Conservation (phyloP, 2,888 invertebrate genomes). For the Glyphotaelius pellucidus region DNA sequence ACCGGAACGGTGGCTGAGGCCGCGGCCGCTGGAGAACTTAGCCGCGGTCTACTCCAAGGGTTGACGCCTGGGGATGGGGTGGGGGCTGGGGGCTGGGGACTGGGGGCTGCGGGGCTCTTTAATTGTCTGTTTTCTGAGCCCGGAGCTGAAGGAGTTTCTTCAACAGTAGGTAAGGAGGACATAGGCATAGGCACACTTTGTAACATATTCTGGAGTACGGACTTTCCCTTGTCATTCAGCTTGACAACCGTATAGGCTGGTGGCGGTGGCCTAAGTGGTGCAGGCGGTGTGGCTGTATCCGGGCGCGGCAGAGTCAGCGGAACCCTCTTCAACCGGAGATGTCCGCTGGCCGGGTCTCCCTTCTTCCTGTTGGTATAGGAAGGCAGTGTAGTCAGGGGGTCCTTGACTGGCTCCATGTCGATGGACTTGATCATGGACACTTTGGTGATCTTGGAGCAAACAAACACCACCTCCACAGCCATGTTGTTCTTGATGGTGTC, state of each 20-base stretch:
- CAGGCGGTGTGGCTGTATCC: neutral
- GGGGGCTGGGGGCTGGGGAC: neutral
- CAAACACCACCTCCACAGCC: slow-evolving; percentile 18
- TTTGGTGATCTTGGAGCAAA: slow-evolving; percentile 9
- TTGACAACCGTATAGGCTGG: neutral
- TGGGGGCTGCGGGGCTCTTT: neutral
- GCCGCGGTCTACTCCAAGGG: neutral
- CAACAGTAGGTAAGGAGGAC: neutral
- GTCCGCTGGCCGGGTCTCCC: neutral
- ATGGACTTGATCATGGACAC: slow-evolving; percentile 15
- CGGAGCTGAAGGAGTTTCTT: neutral
- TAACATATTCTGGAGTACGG: neutral
- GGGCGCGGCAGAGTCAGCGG: neutral
- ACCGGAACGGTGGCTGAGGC: too few relatives aligned
- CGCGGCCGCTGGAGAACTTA: neutral
- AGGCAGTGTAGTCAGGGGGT: neutral
- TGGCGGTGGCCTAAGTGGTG: neutral
- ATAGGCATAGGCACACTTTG: neutral
- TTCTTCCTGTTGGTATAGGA: neutral
- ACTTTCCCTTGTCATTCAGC: neutral
- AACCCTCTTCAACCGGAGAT: slow-evolving; percentile 9
- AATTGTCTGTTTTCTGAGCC: neutral
- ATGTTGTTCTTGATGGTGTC: slow-evolving; percentile 28
- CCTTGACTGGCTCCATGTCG: neutral
- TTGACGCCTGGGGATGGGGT: neutral